Conservation (phyloP, 2,113 vertebrate genomes). For the Mesocricetus auratus region DNA sequence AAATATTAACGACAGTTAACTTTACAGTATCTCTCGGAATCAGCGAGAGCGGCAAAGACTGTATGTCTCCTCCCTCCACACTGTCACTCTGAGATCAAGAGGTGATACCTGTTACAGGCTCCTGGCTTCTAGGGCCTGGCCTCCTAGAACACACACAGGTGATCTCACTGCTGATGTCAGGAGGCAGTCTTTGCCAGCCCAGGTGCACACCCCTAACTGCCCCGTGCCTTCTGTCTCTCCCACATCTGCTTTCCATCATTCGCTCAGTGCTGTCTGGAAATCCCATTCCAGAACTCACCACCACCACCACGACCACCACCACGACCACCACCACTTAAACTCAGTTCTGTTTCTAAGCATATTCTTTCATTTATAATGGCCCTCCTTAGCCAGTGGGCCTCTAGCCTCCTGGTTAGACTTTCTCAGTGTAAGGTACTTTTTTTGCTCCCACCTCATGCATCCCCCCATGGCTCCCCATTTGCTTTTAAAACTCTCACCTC, state of each 20-base stretch:
- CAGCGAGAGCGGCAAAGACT: not conserved
- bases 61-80: not conserved
- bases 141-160: fast-evolving
- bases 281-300: not conserved
- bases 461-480: not conserved
- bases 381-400: not conserved
- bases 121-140: not conserved
- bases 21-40: constrained; percentile 19
- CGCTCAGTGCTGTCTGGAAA: not conserved
- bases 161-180: not conserved
- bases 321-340: no score
- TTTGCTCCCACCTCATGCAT: not conserved
- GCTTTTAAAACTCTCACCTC: not conserved
- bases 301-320: no score
- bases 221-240: fast-evolving
- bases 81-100: not conserved
- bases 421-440: not conserved
- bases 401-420: not conserved
- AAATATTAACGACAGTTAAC: not conserved
- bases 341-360: not conserved
- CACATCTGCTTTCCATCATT: fast-evolving
- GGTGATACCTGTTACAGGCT: not conserved
- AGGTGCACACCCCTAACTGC: not conserved
- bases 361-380: not conserved
- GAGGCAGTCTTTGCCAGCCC: not conserved